Base-by-base conservation (phyloP, 2,113 vertebrate genomes). In the Litocranius walleri region DNA sequence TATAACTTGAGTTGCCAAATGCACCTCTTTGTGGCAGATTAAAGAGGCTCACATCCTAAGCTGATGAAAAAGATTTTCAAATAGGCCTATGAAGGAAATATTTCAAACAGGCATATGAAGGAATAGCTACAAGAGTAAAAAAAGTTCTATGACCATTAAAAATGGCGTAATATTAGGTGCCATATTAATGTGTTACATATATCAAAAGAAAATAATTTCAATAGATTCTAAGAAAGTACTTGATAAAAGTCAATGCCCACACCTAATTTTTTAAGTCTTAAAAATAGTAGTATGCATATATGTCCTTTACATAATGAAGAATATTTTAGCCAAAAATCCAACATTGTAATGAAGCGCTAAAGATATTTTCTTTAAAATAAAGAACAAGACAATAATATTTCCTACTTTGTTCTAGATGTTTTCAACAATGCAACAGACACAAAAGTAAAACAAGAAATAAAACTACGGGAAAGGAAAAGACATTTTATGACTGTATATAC, bases 11-110 rank as follows among this genome's bases (percentile, higher is more conserved):
- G n/a, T 80, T 81, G 36, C 23, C 36, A 16, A 82, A 80, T 21
- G 78, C 3, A 43, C 29, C 21, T 40, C 6, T 64, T 88, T 86
- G 52, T 86, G 27, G 16, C 25, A 86, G n/a, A 17, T 85, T 84
- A 89, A 59, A 88, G 59, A 94, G 21, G 21, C 50, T 80, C 16
- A 92, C 43, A 43, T 86, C 52, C 43, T 19, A 59, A 92, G 43
- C 86, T 90, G 21, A 64, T 96, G 40, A 90, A 96, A 92, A 95
- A 87, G 59, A 64, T 81, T 92, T 61, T 16, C 57, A 97, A 62
- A 62, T 61, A 82, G 52, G 45, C 21, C 17, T 64, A n/a, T 33
- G 36, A 93, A 93, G n/a, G 27, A 92, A 91, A 29, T 84, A 48
- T 27, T 25, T 59, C 57, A 59, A 59, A 59, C 59, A 85, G 50